Evolutionary conservation across 30 jellyfish, hydroid and myxozoan species (phyloP), one percentile per base, ranked within the genome.

Genomic region (Rhopilema esculentum): DNA sequence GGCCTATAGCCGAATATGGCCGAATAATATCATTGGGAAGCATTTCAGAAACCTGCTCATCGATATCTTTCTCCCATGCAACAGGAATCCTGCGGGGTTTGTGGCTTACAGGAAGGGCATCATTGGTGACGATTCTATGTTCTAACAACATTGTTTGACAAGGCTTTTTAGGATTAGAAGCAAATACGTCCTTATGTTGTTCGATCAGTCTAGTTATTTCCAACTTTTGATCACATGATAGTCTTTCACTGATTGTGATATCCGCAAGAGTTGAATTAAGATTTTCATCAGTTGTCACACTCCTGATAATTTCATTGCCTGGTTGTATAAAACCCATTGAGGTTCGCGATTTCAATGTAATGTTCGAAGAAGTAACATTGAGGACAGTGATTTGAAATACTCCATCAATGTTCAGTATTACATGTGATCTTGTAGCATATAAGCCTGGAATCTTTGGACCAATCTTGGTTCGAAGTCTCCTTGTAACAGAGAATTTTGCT

Each of bases 401-500:
- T 12, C 93, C 93, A 32, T 72, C 85, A n/a, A 84, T 84, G 53
- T 84, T 84, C n/a, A 88, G 93, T 1, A 84, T 62, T 21, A 84
- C 25, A 8, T 88, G 81, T 70, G 32, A 21, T 72, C 93, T 52
- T 1, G 93, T 84, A 23, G 72, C 82, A 61, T 73, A 73, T 16
- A 84, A 61, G 49, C 87, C 93, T 16, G 70, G 17, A 4, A 72
- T 32, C 16, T 49, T 70, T 15, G 92, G 92, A 69, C 69, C 22
- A 33, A 6, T 16, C 69, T 83, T 8, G 84, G 84, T 30, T 78
- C 88, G 48, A 81, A 81, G 49, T 81, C 91, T 1, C 91, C 83
- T 30, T 81, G 84, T 17, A 66, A 33, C 9, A 81, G 65, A 26
- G 91, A 71, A 27, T 30, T 81, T 23, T 22, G 23, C 69, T 72